phyloP scores from a whole-genome alignment of 2,113 vertebrate genomes.

The Phaetusa simplex region DNA sequence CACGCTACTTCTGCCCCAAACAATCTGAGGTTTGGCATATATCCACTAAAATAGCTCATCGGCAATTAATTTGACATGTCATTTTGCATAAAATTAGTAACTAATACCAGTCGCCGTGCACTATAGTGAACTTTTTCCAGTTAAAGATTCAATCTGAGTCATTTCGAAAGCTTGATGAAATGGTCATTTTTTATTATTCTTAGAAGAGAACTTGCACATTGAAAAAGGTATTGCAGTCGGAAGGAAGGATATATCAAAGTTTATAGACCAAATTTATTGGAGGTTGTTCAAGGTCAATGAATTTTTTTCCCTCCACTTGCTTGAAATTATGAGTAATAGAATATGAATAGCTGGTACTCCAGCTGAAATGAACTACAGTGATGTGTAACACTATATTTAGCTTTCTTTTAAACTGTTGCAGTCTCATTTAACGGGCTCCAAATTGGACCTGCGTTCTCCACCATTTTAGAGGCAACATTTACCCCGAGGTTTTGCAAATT shows the following conservation, averaged over 20 bases:
- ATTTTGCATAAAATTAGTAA: slow-evolving; percentile 73
- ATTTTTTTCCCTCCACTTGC: slow-evolving; percentile 40
- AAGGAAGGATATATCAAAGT: slow-evolving; percentile 61
- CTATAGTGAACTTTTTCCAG: neutral
- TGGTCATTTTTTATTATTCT: slow-evolving; percentile 57
- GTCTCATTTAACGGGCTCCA: slow-evolving; percentile 14
- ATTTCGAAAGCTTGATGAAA: slow-evolving; percentile 45
- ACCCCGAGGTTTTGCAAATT: neutral
- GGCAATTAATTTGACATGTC: slow-evolving; percentile 72
- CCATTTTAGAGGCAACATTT: neutral
- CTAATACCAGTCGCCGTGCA: slow-evolving; percentile 59
- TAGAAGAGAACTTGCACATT: slow-evolving; percentile 7
- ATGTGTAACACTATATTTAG: slow-evolving; percentile 33
- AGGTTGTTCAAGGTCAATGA: slow-evolving; percentile 75
- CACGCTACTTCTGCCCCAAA: slow-evolving; percentile 55
- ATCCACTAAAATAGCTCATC: slow-evolving; percentile 63
- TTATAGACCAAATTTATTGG: slow-evolving; percentile 70
- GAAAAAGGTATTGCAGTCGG: slow-evolving; percentile 27
- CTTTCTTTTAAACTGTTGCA: slow-evolving; percentile 16
- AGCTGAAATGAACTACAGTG: slow-evolving; percentile 59
- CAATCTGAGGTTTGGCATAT: slow-evolving; percentile 62
- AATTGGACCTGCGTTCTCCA: neutral
- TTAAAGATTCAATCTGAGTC: slow-evolving; percentile 18
- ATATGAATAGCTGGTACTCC: slow-evolving; percentile 18
- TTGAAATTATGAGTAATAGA: slow-evolving; percentile 51